Evolutionary conservation across 2,888 invertebrate genomes (phyloP).

Genomic region (Euproctis similis): DNA sequence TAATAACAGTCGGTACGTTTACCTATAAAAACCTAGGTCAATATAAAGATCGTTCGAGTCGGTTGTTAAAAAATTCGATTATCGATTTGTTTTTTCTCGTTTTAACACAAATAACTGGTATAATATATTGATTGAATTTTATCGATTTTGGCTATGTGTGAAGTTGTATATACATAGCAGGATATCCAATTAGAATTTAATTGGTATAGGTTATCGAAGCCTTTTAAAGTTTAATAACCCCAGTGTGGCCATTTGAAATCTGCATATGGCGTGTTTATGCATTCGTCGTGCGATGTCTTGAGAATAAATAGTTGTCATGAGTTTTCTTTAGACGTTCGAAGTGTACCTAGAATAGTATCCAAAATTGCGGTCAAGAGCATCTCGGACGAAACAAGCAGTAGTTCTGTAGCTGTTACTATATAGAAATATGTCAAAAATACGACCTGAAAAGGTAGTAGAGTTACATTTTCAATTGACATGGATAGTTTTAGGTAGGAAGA

Average conservation of each 20-base stretch:
- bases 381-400: no score
- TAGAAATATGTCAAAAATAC: no score
- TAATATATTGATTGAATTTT: not conserved
- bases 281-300: constrained; percentile 1
- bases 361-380: no score
- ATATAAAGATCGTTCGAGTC: constrained; percentile 10
- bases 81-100: constrained; percentile 1
- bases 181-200: constrained; percentile 15
- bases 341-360: no score
- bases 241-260: constrained; percentile 9
- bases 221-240: constrained; percentile 21
- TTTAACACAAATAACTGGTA: not conserved
- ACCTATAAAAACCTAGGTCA: constrained; percentile 20
- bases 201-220: constrained; percentile 18
- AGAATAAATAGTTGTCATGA: no score
- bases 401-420: no score
- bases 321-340: no score
- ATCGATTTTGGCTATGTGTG: no score
- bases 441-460: no score
- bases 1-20: constrained; percentile 9
- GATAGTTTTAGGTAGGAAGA: no score
- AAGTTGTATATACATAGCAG: constrained; percentile 1
- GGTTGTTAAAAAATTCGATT: constrained; percentile 3
- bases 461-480: no score
- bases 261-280: constrained; percentile 3